Percentiles rank a stretch among this genome's conserved stretches.
Evolutionary conservation across 2,113 vertebrate species (phyloP).

Genomic region (Poeciliopsis occidentalis): DNA sequence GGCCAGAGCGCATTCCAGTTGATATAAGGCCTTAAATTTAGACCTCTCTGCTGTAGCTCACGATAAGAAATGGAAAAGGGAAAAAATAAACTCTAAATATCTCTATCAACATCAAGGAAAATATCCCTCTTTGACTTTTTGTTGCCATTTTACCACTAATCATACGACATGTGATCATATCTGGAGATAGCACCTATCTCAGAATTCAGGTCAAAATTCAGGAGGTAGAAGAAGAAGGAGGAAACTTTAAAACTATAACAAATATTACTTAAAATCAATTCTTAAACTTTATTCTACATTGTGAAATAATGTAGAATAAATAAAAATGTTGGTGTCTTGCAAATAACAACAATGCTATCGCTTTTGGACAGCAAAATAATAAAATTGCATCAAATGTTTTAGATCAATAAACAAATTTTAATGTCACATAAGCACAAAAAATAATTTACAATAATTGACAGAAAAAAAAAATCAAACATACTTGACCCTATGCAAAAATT

Average conservation of each 20-base stretch:
- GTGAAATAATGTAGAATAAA: no score
- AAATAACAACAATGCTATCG: no score
- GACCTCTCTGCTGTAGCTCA: conserved; percentile 62
- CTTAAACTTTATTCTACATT: no score
- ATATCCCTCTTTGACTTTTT: conserved; percentile 52
- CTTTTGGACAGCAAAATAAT: no score
- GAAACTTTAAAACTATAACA: no score
- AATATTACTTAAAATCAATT: no score
- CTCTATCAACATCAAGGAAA: conserved; percentile 48
- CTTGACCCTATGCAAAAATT: not conserved
- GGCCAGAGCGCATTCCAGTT: conserved; percentile 72
- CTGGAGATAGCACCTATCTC: no score
- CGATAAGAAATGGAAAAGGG: conserved; percentile 66
- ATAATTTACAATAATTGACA: not conserved
- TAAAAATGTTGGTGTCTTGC: no score
- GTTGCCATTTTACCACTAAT: conserved; percentile 43
- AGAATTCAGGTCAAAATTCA: no score
- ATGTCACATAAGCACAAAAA: no score
- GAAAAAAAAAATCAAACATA: not conserved
- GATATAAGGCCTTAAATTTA: conserved; percentile 80
- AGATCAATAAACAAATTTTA: not conserved
- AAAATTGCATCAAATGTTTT: no score
- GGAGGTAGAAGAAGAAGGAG: no score
- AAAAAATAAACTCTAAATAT: conserved; percentile 50
- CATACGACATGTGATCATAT: conserved; percentile 1